These are phyloP conservation scores for Notechis scutatus DNA, from an alignment of 2,113 vertebrate genomes.

Conservation along the genomic window DNA sequence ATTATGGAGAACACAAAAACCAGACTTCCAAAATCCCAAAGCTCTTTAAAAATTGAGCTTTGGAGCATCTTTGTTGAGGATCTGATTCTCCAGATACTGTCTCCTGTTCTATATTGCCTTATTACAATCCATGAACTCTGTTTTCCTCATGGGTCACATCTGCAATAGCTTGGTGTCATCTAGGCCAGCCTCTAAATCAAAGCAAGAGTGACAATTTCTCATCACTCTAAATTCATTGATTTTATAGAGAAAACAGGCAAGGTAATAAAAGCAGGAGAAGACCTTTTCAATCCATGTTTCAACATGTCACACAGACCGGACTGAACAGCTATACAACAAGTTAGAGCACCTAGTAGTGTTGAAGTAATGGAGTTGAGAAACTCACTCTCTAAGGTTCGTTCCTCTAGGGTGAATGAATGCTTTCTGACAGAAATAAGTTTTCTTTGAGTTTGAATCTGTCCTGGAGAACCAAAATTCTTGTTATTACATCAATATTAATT, in stretches of 20 bases:
- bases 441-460: not conserved
- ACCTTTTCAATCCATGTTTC: not conserved
- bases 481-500: not conserved
- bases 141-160: not conserved
- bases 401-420: not conserved
- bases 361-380: not conserved
- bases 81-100: not conserved
- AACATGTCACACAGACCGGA: not conserved
- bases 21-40: not conserved
- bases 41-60: not conserved
- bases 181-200: not conserved
- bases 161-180: not conserved
- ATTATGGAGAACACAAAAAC: not conserved
- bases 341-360: not conserved
- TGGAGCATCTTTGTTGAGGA: not conserved
- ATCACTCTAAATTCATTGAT: not conserved
- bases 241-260: not conserved
- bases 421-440: not conserved
- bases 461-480: too few relatives aligned
- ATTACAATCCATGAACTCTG: not conserved
- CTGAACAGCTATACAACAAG: not conserved
- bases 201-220: not conserved
- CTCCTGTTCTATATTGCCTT: not conserved
- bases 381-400: not conserved
- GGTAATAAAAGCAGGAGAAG: not conserved